Evolutionary conservation across 2,888 invertebrate genomes (phyloP).

Genomic region (Nesidiocoris tenuis): DNA sequence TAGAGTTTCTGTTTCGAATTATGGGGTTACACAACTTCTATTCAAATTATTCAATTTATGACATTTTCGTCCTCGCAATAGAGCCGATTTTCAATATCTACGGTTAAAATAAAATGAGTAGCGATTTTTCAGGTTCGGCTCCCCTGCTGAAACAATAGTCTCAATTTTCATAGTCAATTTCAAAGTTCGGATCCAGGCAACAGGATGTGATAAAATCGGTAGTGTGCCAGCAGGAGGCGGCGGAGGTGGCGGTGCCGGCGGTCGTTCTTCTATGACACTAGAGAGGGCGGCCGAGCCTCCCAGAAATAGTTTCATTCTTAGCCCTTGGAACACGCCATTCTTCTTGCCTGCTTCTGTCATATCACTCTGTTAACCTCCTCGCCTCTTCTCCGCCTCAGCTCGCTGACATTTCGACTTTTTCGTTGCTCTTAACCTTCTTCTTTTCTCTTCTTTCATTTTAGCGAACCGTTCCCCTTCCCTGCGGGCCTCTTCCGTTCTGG

Average conservation of each 20-base stretch:
- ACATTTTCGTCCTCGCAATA: no score
- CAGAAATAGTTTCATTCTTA: conserved; percentile 38
- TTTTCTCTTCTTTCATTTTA: neutral
- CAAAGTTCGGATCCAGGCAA: no score
- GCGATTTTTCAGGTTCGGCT: no score
- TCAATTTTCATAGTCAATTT: no score
- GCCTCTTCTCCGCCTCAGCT: neutral
- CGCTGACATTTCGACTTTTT: neutral
- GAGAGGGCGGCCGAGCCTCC: conserved; percentile 12
- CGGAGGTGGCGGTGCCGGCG: neutral
- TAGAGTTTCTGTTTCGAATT: no score
- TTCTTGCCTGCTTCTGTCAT: conserved; percentile 26
- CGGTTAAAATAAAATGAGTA: no score
- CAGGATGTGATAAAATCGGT: neutral
- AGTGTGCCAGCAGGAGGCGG: neutral
- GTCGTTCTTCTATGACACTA: neutral
- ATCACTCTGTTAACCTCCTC: conserved; percentile 3
- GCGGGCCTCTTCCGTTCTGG: neutral
- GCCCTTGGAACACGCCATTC: conserved; percentile 20
- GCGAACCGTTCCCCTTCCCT: neutral
- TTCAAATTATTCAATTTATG: no score
- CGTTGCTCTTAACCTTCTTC: conserved; percentile 2
- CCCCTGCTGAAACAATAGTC: no score
- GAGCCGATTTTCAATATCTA: no score
- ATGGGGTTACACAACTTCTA: no score